phyloP scores from a whole-genome alignment of 2,797 vertebrate genomes.

The Phataginus tricuspis region DNA sequence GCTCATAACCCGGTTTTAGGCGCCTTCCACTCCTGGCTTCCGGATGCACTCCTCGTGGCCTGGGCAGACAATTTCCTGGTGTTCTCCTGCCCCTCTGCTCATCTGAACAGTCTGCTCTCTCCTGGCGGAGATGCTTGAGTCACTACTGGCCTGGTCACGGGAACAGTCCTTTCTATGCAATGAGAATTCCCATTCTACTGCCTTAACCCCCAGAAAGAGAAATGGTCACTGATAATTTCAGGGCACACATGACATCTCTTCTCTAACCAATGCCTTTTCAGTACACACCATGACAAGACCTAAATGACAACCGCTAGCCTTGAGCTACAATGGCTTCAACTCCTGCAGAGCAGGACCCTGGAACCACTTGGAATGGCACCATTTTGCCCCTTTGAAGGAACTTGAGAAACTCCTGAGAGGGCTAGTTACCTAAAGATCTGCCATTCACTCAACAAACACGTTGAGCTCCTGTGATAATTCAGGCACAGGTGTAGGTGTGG shows the following conservation, averaged over 20 bases:
- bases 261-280: background rate
- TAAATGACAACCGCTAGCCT: background rate
- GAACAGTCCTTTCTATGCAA: background rate
- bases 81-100: background rate
- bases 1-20: fast-evolving
- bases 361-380: background rate
- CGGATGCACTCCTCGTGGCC: no score
- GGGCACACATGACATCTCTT: background rate
- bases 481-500: no score
- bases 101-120: background rate
- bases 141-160: background rate
- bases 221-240: background rate
- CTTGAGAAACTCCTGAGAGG: background rate
- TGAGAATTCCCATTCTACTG: background rate
- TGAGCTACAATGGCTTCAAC: background rate
- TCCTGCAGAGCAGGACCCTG: background rate
- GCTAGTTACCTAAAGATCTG: background rate
- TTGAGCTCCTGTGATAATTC: background rate
- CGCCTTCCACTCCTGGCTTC: background rate
- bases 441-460: background rate
- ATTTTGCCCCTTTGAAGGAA: background rate
- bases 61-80: no score
- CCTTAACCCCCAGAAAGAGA: background rate
- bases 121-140: background rate
- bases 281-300: background rate